A percentile compares a stretch with the other conserved stretches of the same genome.
phyloP scores from a whole-genome alignment of 2,888 invertebrate species.

The Thumatha senex region DNA sequence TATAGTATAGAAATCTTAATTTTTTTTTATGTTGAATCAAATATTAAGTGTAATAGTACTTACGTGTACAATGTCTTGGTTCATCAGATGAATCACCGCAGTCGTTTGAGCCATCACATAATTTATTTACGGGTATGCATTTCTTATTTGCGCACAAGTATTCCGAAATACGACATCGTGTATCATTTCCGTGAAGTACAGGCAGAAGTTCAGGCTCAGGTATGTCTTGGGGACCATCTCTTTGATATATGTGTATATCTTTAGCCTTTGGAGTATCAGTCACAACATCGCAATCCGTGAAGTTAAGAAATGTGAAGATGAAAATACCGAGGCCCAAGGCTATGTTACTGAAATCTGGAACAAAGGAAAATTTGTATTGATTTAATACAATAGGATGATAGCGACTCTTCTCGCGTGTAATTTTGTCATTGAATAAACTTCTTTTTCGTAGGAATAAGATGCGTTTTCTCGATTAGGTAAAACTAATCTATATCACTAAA shows the following conservation, averaged over 20 bases:
- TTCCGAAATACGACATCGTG: constrained; percentile 86
- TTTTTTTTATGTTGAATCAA: too few relatives aligned
- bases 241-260: constrained; percentile 46
- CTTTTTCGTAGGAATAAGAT: too few relatives aligned
- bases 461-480: too few relatives aligned
- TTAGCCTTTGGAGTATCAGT: constrained; percentile 44
- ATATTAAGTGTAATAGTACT: constrained; percentile 64
- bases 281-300: constrained; percentile 65
- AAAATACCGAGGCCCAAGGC: constrained; percentile 55
- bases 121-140: constrained; percentile 88
- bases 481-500: too few relatives aligned
- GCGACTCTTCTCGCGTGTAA: too few relatives aligned
- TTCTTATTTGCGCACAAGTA: constrained; percentile 86
- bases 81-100: constrained; percentile 92
- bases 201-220: constrained; percentile 71
- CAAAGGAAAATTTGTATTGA: constrained; percentile 38
- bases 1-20: background rate
- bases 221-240: constrained; percentile 55
- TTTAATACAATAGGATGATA: background rate
- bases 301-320: constrained; percentile 47
- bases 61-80: constrained; percentile 91
- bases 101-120: constrained; percentile 91
- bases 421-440: too few relatives aligned
- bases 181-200: constrained; percentile 71
- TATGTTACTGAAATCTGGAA: constrained; percentile 63